Evolutionary conservation across 2,113 vertebrate species (phyloP).

Genomic region (Lepidothrix coronata): DNA sequence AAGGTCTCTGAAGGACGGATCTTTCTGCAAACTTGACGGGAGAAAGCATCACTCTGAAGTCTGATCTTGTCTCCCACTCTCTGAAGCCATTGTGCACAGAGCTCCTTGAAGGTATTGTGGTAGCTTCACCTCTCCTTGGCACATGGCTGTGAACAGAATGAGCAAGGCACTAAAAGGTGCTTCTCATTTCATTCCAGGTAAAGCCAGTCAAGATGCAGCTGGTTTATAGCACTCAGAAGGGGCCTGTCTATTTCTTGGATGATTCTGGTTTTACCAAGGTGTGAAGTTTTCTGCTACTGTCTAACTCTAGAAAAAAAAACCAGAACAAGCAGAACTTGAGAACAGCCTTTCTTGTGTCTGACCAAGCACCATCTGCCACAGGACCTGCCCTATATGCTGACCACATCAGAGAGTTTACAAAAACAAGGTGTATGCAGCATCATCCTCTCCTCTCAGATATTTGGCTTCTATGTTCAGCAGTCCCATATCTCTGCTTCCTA

Average conservation of each 20-base stretch:
- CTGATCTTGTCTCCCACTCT: background rate
- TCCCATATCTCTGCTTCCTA: background rate
- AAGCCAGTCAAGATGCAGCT: background rate
- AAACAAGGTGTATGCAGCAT: background rate
- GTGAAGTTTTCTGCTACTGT: background rate
- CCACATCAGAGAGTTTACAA: background rate
- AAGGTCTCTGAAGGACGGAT: background rate
- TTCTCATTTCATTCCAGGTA: background rate
- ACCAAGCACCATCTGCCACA: background rate
- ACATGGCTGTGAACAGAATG: background rate
- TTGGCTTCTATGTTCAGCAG: background rate
- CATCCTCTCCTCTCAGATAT: background rate
- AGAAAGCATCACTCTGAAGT: background rate
- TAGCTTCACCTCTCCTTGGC: background rate
- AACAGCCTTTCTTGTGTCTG: background rate
- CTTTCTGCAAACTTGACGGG: background rate
- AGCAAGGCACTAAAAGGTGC: background rate
- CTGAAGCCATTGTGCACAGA: background rate
- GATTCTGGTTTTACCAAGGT: background rate
- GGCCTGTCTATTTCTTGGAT: background rate
- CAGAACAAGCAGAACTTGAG: background rate
- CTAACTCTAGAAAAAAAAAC: background rate
- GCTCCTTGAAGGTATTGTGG: background rate
- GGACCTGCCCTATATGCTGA: fast-evolving
- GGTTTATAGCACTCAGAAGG: background rate